Evolutionary conservation across 2,888 invertebrate species (phyloP), one percentile per base, ranked within the genome.

Genomic region (Melanchra persicariae): DNA sequence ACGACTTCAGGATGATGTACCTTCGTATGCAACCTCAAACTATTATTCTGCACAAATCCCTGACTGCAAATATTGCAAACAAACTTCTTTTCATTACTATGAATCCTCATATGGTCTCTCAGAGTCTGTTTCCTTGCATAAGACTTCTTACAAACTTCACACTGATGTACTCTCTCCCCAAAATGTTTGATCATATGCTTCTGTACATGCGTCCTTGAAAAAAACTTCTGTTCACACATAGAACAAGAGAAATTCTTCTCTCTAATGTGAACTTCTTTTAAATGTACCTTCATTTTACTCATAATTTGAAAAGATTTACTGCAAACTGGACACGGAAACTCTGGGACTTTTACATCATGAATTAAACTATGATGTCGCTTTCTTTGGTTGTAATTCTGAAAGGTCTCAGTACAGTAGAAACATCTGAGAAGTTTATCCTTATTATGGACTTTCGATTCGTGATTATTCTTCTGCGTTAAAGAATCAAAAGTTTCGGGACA

Each of bases 101-200:
- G 95, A 34, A 92, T 93, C 2, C 91, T 84, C 93, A 94, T 91
- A 81, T 96, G 95, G 19, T 93, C 93, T 17, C 85, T 87, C 24
- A 96, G 76, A 0, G 93, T 94, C 72, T 94, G 93, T 52, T 92
- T 93, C 57, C 94, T 90, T 0, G 95, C 93, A 67, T 96, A 96
- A 0, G 96, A 90, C 82, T 96, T 96, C 61, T 92, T 92, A 59
- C 97, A 96, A 0, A 96, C 79, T 0, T 91, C 92, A 61, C 96
- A 96, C 37, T 93, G 91, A 34, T 95, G 93, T 1, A 93, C 90
- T 49, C 93, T 92, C 37, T 95, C 95, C 0, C 96, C 96, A 0
- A 91, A 91, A 84, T 96, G 96, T 40, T 93, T 95, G 0, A 96
- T 83, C 94, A 96, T 96, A 64, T 96, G 96, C 34, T 96, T 95